Evolutionary conservation across 2,797 vertebrate species (phyloP).

Genomic region (Lepus oiostolus): DNA sequence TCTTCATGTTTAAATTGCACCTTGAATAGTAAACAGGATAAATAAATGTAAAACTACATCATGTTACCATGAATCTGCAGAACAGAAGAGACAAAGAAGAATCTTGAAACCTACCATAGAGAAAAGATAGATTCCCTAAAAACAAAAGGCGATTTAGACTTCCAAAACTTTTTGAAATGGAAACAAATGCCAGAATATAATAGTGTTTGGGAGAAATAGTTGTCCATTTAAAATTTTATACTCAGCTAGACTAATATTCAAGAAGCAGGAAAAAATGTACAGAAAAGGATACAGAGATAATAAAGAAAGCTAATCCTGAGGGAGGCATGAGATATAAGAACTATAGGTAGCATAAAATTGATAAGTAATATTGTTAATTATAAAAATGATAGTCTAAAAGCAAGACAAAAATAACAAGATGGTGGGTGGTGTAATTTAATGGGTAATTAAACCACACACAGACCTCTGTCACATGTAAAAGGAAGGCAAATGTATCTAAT

Average conservation of each 20-base stretch:
- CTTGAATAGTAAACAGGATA: constrained; percentile 27
- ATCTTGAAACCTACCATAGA: constrained; percentile 20
- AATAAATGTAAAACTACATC: constrained; percentile 43
- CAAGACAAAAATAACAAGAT: constrained; percentile 26
- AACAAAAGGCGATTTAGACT: constrained; percentile 53
- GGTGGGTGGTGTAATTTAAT: neutral
- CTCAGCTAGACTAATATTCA: constrained; percentile 55
- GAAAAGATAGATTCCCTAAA: constrained; percentile 12
- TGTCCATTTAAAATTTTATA: constrained; percentile 58
- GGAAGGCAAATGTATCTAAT: constrained; percentile 7
- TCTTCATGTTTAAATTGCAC: constrained; percentile 44
- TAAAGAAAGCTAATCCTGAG: neutral
- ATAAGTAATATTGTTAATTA: neutral
- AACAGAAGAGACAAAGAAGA: constrained; percentile 25
- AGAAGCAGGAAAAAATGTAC: neutral
- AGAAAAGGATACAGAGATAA: constrained; percentile 24
- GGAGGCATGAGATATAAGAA: neutral
- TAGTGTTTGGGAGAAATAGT: constrained; percentile 29
- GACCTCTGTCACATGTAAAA: neutral
- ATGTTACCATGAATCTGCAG: constrained; percentile 3
- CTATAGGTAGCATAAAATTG: neutral
- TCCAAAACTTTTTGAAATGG: constrained; percentile 35
- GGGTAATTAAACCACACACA: neutral
- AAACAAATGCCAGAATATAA: constrained; percentile 56
- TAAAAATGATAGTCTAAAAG: neutral